Evolutionary conservation across 2,113 vertebrate species (phyloP).

Genomic region (Rhinolophus sinicus): DNA sequence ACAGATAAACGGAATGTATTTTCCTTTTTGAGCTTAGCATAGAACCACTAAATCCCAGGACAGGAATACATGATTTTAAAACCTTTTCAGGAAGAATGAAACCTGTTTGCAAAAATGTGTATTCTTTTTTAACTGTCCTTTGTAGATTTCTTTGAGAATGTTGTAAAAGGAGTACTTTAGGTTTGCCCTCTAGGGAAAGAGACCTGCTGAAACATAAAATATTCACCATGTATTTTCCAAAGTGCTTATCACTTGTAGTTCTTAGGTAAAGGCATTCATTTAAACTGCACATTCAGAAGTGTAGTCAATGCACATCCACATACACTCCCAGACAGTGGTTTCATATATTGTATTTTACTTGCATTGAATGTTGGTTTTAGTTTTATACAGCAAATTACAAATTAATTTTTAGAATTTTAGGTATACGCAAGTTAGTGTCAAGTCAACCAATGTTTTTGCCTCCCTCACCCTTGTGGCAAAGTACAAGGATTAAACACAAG

Average conservation of each 20-base stretch:
- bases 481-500: background rate
- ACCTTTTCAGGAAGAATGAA: slow-evolving; percentile 60
- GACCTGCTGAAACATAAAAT: slow-evolving; percentile 55
- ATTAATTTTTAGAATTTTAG: slow-evolving; percentile 4
- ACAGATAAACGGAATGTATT: slow-evolving; percentile 45
- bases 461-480: background rate
- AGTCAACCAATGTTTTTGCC: background rate
- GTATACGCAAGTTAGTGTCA: slow-evolving; percentile 15
- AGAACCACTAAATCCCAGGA: slow-evolving; percentile 46
- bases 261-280: background rate
- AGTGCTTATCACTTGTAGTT: slow-evolving; percentile 30
- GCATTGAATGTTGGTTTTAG: background rate
- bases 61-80: slow-evolving; percentile 59
- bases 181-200: slow-evolving; percentile 44
- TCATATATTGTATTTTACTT: background rate
- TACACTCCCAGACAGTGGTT: background rate
- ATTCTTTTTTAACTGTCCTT: slow-evolving; percentile 57
- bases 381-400: slow-evolving; percentile 45
- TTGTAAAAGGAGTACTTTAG: slow-evolving; percentile 51
- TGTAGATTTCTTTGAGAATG: slow-evolving; percentile 56
- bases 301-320: background rate
- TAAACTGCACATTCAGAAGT: background rate
- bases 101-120: slow-evolving; percentile 59
- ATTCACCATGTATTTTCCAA: slow-evolving; percentile 45
- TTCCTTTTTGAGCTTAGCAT: slow-evolving; percentile 27